phyloP scores from a whole-genome alignment of 1,140 invertebrate genomes.

The Telenomus remus region DNA sequence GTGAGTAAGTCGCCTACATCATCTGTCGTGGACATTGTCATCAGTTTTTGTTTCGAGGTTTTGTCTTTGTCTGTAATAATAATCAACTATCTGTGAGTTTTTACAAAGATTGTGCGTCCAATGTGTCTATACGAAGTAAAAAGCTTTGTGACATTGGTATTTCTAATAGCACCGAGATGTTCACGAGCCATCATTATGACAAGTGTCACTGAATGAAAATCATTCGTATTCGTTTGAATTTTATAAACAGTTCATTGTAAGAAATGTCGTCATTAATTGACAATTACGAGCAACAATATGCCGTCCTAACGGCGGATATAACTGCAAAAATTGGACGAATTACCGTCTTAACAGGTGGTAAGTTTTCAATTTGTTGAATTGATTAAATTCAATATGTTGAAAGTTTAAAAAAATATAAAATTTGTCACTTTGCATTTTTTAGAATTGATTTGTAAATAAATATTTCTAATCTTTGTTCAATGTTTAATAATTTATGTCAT shows the following conservation, averaged over 20 bases:
- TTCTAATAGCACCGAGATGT: not conserved
- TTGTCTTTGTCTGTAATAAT: conserved; percentile 8
- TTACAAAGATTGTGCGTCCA: conserved; percentile 8
- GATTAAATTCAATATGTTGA: not conserved
- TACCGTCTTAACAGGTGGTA: conserved; percentile 70
- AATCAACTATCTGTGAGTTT: conserved; percentile 17
- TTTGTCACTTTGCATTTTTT: not conserved
- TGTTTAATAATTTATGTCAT: too few relatives aligned
- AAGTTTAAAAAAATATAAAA: not conserved
- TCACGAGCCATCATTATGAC: not conserved
- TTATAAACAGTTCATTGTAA: conserved; percentile 20
- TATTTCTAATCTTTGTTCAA: too few relatives aligned
- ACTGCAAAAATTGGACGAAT: conserved; percentile 87
- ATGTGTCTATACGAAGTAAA: conserved; percentile 15
- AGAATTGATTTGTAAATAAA: not conserved
- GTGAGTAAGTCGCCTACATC: not conserved
- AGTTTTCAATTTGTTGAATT: conserved; percentile 48
- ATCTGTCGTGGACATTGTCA: conserved; percentile 13
- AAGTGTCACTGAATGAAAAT: not conserved
- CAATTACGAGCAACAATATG: conserved; percentile 90
- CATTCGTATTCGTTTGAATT: conserved; percentile 6
- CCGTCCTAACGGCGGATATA: conserved; percentile 86
- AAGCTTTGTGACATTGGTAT: conserved; percentile 7
- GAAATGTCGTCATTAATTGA: conserved; percentile 84
- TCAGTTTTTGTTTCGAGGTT: conserved; percentile 9